Evolutionary conservation across 2,113 vertebrate genomes (phyloP).

Genomic region (Okapia johnstoni): DNA sequence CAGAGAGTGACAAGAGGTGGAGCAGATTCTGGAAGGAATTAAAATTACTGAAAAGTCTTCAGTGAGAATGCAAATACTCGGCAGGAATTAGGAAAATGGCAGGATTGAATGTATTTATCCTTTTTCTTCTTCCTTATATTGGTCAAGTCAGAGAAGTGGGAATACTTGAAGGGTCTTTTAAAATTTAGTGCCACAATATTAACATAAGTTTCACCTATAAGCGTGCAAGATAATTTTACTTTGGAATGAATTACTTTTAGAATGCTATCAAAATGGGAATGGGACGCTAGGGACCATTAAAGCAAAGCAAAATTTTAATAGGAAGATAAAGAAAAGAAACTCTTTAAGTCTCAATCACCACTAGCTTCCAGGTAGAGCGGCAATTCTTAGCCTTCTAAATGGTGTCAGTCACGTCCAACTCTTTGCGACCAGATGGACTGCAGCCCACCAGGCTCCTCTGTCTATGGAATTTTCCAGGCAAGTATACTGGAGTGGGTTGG

Average conservation of each 20-base stretch:
- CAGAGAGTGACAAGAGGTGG: background rate
- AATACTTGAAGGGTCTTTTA: background rate
- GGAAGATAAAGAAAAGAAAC: background rate
- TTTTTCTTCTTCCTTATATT: background rate
- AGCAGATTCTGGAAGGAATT: background rate
- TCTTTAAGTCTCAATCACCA: background rate
- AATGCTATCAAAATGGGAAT: constrained; percentile 12
- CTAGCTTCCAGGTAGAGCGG: background rate
- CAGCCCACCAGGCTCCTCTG: background rate
- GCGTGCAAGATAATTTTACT: background rate
- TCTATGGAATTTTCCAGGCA: background rate
- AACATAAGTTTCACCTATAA: background rate
- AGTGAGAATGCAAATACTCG: background rate
- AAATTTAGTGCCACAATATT: background rate
- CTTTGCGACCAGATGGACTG: background rate
- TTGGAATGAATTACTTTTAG: background rate
- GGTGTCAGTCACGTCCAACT: background rate
- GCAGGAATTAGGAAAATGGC: background rate
- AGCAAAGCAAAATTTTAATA: background rate
- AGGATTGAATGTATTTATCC: background rate
- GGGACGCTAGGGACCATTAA: background rate
- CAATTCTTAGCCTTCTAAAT: background rate
- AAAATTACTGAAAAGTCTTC: background rate
- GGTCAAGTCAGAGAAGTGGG: background rate
- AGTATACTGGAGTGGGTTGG: background rate